A percentile compares a stretch with the other conserved stretches of the same genome.
These are phyloP conservation scores for Scaptomyza polygonia DNA, from an alignment of 2,888 invertebrate species.

Conservation along the genomic window DNA sequence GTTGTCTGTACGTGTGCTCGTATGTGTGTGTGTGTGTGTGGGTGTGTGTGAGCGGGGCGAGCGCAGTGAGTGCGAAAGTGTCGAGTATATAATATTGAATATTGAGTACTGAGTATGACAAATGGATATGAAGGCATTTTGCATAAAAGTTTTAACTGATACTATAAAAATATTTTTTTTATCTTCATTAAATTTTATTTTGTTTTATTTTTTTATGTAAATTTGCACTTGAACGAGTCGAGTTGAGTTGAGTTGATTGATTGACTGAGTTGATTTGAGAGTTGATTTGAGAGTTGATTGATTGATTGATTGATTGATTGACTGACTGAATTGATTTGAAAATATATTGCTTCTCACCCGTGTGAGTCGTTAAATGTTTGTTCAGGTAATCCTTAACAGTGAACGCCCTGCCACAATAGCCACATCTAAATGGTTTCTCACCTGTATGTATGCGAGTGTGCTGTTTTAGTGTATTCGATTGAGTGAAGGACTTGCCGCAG, in stretches of 20 bases:
- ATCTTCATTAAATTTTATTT: constrained; percentile 36
- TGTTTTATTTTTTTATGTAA: constrained; percentile 36
- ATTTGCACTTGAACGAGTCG: constrained; percentile 55
- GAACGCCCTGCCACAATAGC: constrained; percentile 84
- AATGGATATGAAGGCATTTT: constrained; percentile 70
- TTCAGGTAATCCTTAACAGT: constrained; percentile 85
- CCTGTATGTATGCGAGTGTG: constrained; percentile 85
- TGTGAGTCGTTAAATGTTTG: constrained; percentile 85
- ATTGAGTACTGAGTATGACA: constrained; percentile 60
- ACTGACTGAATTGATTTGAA: constrained; percentile 79
- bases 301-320: constrained; percentile 72
- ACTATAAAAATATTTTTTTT: constrained; percentile 22
- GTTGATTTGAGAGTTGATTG: constrained; percentile 63
- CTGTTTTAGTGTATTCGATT: constrained; percentile 84
- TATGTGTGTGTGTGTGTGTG: constrained; percentile 15
- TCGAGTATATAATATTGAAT: constrained; percentile 41
- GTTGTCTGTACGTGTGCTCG: constrained; percentile 20
- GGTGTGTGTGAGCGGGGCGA: constrained; percentile 40
- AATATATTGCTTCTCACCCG: constrained; percentile 84
- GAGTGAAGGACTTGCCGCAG: constrained; percentile 84
- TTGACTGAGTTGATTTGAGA: constrained; percentile 56
- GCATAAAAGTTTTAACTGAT: constrained; percentile 45
- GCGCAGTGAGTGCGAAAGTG: constrained; percentile 47
- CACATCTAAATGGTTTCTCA: constrained; percentile 85
- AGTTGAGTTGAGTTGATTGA: constrained; percentile 61